Conservation (phyloP, 2,888 invertebrate genomes). For the Zygothrica quintamaculata region DNA sequence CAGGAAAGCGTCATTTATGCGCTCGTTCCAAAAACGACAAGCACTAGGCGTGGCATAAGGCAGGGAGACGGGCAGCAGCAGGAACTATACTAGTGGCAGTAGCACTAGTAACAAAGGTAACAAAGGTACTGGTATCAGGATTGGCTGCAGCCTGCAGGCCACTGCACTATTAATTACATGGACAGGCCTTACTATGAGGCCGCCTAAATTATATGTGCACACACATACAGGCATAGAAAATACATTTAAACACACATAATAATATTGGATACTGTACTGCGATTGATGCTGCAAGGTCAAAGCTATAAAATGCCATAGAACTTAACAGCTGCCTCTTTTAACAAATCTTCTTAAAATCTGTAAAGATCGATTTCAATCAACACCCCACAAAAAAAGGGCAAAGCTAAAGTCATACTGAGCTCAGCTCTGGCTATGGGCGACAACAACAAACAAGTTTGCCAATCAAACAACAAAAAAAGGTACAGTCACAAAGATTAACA, state of each 20-base stretch:
- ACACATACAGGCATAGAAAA: constrained; percentile 6
- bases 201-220: constrained; percentile 52
- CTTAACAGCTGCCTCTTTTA: constrained; percentile 25
- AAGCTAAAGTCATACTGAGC: constrained; percentile 25
- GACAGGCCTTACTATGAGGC: constrained; percentile 44
- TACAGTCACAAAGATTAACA: constrained; percentile 73
- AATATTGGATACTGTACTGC: constrained; percentile 15
- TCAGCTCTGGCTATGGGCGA: constrained; percentile 16
- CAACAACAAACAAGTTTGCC: constrained; percentile 64
- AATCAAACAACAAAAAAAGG: constrained; percentile 71
- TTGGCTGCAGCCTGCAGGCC: constrained; percentile 22
- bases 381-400: constrained; percentile 28
- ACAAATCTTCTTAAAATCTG: constrained; percentile 17
- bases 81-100: neutral
- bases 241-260: constrained; percentile 7
- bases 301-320: constrained; percentile 13
- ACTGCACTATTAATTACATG: constrained; percentile 69
- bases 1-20: constrained; percentile 78
- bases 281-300: constrained; percentile 70
- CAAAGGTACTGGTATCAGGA: neutral
- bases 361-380: constrained; percentile 73
- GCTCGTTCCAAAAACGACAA: constrained; percentile 74
- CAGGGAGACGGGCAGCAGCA: neutral
- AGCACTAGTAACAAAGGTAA: too few species aligned
- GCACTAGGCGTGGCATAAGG: constrained; percentile 64